Evolutionary conservation across 2,888 invertebrate genomes (phyloP), one percentile per base, ranked within the genome.

Genomic region (Halocaridina rubra): DNA sequence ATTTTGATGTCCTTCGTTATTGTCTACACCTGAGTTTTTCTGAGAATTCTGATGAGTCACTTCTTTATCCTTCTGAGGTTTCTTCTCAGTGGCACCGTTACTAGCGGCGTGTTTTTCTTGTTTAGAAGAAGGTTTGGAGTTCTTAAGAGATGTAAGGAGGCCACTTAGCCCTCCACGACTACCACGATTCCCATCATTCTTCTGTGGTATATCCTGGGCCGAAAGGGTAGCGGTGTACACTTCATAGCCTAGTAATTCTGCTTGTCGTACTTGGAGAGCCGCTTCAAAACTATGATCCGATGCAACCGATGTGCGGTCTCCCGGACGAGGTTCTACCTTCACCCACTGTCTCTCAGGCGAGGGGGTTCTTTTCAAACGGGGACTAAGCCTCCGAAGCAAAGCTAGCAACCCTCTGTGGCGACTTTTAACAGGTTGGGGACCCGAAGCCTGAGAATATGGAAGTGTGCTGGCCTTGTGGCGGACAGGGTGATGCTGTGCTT

Each of bases 271-370:
- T 27, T 81, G 81, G 10, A 81, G 30, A n/a, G 82, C 82, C 24
- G 82, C 69, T 57, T 82, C 82, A 71, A 77, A 82, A 71, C 82
- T 82, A 61, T 82, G 82, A 39, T 82, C 82, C 0, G 82, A 82
- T n/a, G 82, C 82, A 1, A 82, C 71, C 8, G 82, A 82, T 19
- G 71, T 61, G 3, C 82, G 77, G 22, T 82, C 77, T 13, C 32
- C 76, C 2, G 67, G 39, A 2, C 77, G 82, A 0, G 77, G 82
- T 22, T 82, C 82, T 59, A 78, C 82, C 77, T 77, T 77, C 71
- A 77, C 77, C 82, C 82, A 82, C 61, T 57, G 76, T 16, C 29
- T 32, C 13, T 82, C 82, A 0, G 82, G 82, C 2, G 82, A 82
- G 10, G 82, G 82, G 53, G 82, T 77, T 46, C 82, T 32, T 59